Conservation (phyloP, 92 coral and sea anemone genomes). For the Phymanthus crucifer region DNA sequence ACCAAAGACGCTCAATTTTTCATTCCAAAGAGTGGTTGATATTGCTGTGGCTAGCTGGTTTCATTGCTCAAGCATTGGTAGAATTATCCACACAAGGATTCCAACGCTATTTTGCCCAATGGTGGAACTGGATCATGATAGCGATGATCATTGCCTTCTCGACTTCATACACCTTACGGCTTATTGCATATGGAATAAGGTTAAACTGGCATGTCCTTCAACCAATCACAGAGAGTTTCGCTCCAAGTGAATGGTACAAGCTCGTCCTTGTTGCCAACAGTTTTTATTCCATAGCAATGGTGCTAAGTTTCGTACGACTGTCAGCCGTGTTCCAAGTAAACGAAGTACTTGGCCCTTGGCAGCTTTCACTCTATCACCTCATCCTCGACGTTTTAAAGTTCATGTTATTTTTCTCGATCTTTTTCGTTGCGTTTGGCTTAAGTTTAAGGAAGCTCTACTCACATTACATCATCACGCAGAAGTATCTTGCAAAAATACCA, state of each 20-base stretch:
- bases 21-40: conserved; percentile 51
- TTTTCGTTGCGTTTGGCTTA: conserved; percentile 76
- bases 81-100: conserved; percentile 58
- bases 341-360: conserved; percentile 68
- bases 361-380: conserved; percentile 73
- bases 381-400: conserved; percentile 73
- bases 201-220: conserved; percentile 12
- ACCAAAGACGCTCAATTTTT: neutral
- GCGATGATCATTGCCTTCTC: conserved; percentile 40
- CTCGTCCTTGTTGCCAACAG: conserved; percentile 51
- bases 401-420: conserved; percentile 59
- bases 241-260: conserved; percentile 36
- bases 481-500: conserved; percentile 27
- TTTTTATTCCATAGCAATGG: conserved; percentile 60
- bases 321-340: conserved; percentile 64
- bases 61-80: conserved; percentile 54
- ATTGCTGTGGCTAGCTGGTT: conserved; percentile 47
- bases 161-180: conserved; percentile 37
- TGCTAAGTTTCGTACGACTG: conserved; percentile 63
- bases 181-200: conserved; percentile 43
- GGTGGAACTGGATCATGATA: conserved; percentile 67
- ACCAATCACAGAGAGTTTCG: conserved; percentile 16
- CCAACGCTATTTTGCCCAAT: conserved; percentile 55
- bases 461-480: conserved; percentile 67
- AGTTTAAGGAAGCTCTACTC: conserved; percentile 83